Evolutionary conservation across 2,888 invertebrate species (phyloP), one percentile per base, ranked within the genome.

Genomic region (Lysandra bellargus): DNA sequence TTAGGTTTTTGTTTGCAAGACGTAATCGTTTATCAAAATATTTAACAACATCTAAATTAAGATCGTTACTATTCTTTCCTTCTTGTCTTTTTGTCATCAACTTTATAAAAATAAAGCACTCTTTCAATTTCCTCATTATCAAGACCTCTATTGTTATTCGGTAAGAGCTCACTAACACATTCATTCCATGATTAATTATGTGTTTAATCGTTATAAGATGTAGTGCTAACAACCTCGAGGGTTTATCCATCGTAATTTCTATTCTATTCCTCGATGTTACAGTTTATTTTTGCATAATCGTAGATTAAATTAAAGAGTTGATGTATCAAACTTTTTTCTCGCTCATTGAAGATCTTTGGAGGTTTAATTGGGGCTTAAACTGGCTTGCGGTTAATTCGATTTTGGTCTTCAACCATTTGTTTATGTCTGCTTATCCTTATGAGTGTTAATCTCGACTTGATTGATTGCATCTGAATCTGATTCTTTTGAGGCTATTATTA

Each of bases 141-240:
- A 33, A 37, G 33, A 4, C 33, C 33, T 69, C 84, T 85, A 87
- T 94, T 94, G 94, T 94, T 94, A 93, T 93, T 93, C 92, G 92
- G 92, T 92, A 93, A 93, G 92, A 90, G 88, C 91, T 91, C 91
- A 93, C 92, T 92, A 94, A 93, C 94, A 94, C 94, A 94, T 94
- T 94, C 94, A 92, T 93, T 93, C 91, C 92, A 91, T 94, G 94
- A 94, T 94, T 94, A 94, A 94, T 94, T 94, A 94, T 94, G 92
- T 94, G 94, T 93, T 94, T 94, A 94, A 94, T 94, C 94, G 94
- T 93, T 93, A 94, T 92, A 91, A 94, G 93, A 94, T 93, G 94
- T 93, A 93, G 93, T 93, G 93, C 94, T 93, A 94, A 94, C 94
- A 94, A 90, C 91, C 92, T 91, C 88, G 83, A 84, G 87, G 92